Percentiles rank a stretch among this genome's conserved stretches.
Conservation (phyloP, 2,888 invertebrate species). For the Pachliopta kotzebuea region DNA sequence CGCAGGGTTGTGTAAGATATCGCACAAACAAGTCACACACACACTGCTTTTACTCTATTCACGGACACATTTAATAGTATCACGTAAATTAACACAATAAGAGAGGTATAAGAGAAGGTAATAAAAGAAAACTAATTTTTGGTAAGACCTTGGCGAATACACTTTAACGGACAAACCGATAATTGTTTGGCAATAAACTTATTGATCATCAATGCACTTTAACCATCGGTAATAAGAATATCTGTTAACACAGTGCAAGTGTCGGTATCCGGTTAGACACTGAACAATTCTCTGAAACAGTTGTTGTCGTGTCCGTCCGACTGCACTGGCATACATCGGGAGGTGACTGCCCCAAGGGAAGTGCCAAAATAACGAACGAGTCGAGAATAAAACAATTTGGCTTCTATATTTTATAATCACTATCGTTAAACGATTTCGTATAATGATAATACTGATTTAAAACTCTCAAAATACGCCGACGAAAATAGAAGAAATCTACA, state of each 20-base stretch:
- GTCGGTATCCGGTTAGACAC: slow-evolving; percentile 7
- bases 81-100: slow-evolving; percentile 6
- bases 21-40: not conserved
- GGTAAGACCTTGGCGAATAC: not conserved
- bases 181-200: slow-evolving; percentile 15
- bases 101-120: not conserved
- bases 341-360: slow-evolving; percentile 29
- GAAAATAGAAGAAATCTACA: too few relatives aligned
- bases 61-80: slow-evolving; percentile 7
- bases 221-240: slow-evolving; percentile 2
- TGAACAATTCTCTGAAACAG: not conserved
- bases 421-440: slow-evolving; percentile 12
- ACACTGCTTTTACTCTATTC: slow-evolving; percentile 1
- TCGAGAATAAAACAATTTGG: slow-evolving; percentile 20
- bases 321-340: slow-evolving; percentile 18
- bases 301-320: slow-evolving; percentile 12
- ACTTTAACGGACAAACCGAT: slow-evolving; percentile 9
- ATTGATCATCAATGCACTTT: not conserved
- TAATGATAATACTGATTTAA: not conserved
- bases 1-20: slow-evolving; percentile 19
- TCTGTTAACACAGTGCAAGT: not conserved
- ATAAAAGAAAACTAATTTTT: not conserved
- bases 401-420: not conserved
- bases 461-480: not conserved
- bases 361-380: slow-evolving; percentile 22